Evolutionary conservation across 2,797 vertebrate species (phyloP), one percentile per base, ranked within the genome.

Genomic region (Helicolenus hilgendorfi): DNA sequence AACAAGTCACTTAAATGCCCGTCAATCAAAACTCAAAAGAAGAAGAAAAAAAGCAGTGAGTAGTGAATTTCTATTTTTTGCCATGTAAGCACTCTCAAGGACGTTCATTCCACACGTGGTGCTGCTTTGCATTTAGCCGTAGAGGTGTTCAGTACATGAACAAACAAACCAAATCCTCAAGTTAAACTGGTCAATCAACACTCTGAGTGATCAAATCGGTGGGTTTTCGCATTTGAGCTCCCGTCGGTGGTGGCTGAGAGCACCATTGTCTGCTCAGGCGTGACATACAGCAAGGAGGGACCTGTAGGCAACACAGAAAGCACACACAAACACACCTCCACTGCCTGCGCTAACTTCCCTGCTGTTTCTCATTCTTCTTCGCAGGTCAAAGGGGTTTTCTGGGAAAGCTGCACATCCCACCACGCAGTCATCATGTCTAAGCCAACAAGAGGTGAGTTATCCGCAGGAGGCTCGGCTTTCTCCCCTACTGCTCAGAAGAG

Each of bases 401-500:
- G 59, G 68, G 67, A 77, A 68, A 83, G 62, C 73, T 36, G 60
- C 33, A 27, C 1, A 8, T 60, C 49, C 22, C 73, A 45, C n/a
- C 29, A 45, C 49, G 63, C 55, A 49, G 63, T 45, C 77, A 83
- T 71, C 76, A 96, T 95, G 95, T 26, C 5, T 26, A 20, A 72
- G 14, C 5, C 75, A 63, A 88, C 53, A 77, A 92, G 78, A 82
- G 96, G 94, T 94, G 68, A 87, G 85, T 71, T 68, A 49, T 59
- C 38, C 33, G 76, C 72, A 56, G 49, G 36, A 70, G 6, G 3
- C 14, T 22, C 3, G 0, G 27, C 11, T 59, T 33, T 55, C 7
- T 14, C 11, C 11, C 11, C 18, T 63, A 10, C 5, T 20, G 9
- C 33, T 36, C 20, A 59, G 45, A 41, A 11, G 1, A 15, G 22